Evolutionary conservation across 2,113 vertebrate genomes (phyloP).

Genomic region (Lipotes vexillifer): DNA sequence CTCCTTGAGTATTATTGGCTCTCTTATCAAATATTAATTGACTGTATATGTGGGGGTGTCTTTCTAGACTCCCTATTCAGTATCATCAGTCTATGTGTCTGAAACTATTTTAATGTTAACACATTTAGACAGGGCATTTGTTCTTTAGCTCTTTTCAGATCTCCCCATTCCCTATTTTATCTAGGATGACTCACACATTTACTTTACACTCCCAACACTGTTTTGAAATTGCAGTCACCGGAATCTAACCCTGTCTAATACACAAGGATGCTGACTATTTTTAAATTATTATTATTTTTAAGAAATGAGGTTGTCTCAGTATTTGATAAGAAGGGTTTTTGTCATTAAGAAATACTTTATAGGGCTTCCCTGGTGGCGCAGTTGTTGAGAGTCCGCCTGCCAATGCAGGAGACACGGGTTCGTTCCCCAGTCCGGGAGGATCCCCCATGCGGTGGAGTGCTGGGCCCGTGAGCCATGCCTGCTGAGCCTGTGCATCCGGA

Average conservation of each 20-base stretch:
- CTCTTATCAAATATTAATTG: not conserved
- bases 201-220: not conserved
- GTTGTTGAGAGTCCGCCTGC: too few relatives aligned
- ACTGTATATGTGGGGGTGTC: not conserved
- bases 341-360: not conserved
- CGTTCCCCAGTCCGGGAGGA: too few relatives aligned
- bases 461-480: too few relatives aligned
- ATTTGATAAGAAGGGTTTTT: not conserved
- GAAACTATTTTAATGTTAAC: not conserved
- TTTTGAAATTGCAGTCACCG: not conserved
- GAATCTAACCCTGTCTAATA: not conserved
- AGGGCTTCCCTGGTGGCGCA: not conserved
- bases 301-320: not conserved
- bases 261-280: not conserved
- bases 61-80: not conserved
- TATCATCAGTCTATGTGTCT: not conserved
- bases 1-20: not conserved
- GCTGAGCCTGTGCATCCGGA: too few relatives aligned
- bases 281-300: not conserved
- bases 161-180: not conserved
- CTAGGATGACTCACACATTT: not conserved
- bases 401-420: too few relatives aligned
- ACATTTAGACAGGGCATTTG: not conserved
- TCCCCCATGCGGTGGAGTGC: too few relatives aligned
- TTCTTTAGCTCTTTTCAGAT: not conserved